Evolutionary conservation across 1,140 invertebrate species (phyloP).

Genomic region (Ostrea edulis): DNA sequence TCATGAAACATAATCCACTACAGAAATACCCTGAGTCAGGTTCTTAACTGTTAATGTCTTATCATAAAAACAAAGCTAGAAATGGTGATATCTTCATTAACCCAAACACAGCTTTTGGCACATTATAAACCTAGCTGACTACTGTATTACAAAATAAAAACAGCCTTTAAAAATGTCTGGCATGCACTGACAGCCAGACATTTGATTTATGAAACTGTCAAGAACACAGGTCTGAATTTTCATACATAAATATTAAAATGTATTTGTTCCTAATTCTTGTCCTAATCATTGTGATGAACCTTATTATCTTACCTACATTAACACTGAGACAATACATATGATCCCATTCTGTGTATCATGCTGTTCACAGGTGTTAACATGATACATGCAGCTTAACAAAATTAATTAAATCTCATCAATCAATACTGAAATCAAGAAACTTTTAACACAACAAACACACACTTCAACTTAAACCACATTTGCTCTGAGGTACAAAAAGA

Average conservation of each 20-base stretch:
- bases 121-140: neutral
- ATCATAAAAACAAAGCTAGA: slow-evolving; percentile 25
- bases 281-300: neutral
- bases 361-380: neutral
- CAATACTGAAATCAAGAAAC: neutral
- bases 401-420: slow-evolving; percentile 7
- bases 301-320: neutral
- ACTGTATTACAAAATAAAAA: neutral
- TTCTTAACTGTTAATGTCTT: neutral
- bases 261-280: neutral
- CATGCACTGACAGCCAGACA: neutral
- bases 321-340: neutral
- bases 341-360: neutral
- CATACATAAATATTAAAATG: neutral
- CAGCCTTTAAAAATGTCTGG: neutral
- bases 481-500: neutral
- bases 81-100: slow-evolving; percentile 8
- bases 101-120: neutral
- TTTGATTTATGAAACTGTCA: neutral
- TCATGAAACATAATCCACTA: neutral
- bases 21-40: neutral
- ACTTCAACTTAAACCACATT: neutral
- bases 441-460: neutral
- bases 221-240: neutral
- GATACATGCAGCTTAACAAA: neutral